A percentile compares a stretch with the other conserved stretches of the same genome.
phyloP scores from a whole-genome alignment of 2,797 vertebrate species.

The Gymnocypris eckloni region DNA sequence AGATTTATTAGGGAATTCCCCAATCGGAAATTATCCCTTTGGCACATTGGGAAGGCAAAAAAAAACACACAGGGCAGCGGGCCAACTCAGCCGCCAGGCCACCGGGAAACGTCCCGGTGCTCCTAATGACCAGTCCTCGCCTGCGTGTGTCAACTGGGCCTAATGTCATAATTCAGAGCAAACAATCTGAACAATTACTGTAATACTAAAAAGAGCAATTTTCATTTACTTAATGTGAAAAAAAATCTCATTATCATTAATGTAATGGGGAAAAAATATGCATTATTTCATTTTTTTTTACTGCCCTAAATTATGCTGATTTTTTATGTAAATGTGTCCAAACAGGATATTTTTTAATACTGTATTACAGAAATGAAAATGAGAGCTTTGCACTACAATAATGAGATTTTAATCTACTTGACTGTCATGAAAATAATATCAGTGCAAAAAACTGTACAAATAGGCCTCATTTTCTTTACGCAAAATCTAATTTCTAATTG shows the following conservation, averaged over 20 bases:
- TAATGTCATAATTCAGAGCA: slow-evolving; percentile 1
- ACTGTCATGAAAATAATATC: not conserved
- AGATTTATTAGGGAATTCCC: too few relatives aligned
- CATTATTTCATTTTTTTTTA: not conserved
- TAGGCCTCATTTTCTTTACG: not conserved
- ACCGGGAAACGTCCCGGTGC: too few relatives aligned
- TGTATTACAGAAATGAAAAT: not conserved
- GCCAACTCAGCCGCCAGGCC: too few relatives aligned
- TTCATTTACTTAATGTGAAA: not conserved
- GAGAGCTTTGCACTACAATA: not conserved
- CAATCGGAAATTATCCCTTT: too few relatives aligned
- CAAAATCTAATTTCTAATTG: not conserved
- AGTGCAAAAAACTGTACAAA: not conserved
- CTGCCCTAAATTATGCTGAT: not conserved
- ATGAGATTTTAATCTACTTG: not conserved
- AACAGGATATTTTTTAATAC: not conserved
- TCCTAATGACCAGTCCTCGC: too few relatives aligned
- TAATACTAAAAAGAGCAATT: not conserved
- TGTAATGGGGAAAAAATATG: not conserved
- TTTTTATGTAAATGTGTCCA: not conserved
- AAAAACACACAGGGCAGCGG: too few relatives aligned
- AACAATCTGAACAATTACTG: not conserved
- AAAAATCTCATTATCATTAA: not conserved
- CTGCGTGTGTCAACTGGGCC: not conserved
- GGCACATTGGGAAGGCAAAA: too few relatives aligned